A percentile compares a stretch with the other conserved stretches of the same genome.
Evolutionary conservation across 2,113 vertebrate genomes (phyloP).

Genomic region (Garra rufa): DNA sequence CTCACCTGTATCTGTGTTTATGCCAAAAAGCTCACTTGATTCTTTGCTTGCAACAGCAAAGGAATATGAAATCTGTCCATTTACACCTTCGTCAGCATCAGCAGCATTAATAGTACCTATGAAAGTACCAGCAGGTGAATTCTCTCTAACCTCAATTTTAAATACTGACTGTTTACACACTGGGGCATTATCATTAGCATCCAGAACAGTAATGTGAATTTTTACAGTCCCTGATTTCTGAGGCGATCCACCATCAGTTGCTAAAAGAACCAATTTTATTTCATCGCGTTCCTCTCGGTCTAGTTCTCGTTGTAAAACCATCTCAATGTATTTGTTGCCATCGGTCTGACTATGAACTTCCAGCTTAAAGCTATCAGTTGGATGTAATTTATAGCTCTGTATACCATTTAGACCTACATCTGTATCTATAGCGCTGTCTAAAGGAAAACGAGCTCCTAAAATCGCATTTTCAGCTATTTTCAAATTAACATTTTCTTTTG

Average conservation of each 20-base stretch:
- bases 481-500: conserved; percentile 59
- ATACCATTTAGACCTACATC: conserved; percentile 73
- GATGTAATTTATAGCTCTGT: conserved; percentile 65
- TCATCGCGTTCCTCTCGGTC: conserved; percentile 70
- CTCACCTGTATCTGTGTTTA: conserved; percentile 71
- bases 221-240: conserved; percentile 68
- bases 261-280: conserved; percentile 65
- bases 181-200: conserved; percentile 74
- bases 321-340: conserved; percentile 64
- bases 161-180: conserved; percentile 70
- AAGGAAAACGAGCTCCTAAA: conserved; percentile 57
- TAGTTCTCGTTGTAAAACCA: conserved; percentile 69
- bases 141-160: conserved; percentile 67
- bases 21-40: conserved; percentile 63
- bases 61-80: conserved; percentile 66
- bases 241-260: conserved; percentile 73
- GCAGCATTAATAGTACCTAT: conserved; percentile 64
- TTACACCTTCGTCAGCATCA: conserved; percentile 68
- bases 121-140: conserved; percentile 59
- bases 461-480: conserved; percentile 63
- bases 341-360: conserved; percentile 58
- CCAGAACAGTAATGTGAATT: conserved; percentile 69
- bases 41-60: conserved; percentile 60
- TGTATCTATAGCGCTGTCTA: conserved; percentile 64
- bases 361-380: conserved; percentile 67